Evolutionary conservation across 2,113 vertebrate genomes (phyloP).

Genomic region (Orthonyx spaldingii): DNA sequence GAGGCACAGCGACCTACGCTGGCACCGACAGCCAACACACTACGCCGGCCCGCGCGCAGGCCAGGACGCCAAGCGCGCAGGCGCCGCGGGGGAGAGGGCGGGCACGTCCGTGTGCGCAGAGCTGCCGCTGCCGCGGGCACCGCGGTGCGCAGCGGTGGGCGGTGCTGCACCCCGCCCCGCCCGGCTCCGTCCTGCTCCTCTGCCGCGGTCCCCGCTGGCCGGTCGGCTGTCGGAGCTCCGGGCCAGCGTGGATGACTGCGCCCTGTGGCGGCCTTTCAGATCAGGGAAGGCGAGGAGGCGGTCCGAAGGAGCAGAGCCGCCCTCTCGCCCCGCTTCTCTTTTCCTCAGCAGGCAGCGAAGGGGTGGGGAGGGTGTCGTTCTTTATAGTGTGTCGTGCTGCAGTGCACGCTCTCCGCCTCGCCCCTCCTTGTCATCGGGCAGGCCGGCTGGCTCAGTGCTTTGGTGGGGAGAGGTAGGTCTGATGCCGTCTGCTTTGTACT

Average conservation of each 20-base stretch:
- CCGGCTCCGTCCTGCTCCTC: accelerated
- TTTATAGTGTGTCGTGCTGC: background rate
- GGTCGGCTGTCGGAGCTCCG: background rate
- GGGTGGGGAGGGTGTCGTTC: accelerated
- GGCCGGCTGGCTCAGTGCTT: background rate
- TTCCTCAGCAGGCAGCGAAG: background rate
- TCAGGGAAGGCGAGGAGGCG: accelerated
- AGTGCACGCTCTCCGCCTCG: background rate
- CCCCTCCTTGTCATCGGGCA: background rate
- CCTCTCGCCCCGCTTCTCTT: background rate
- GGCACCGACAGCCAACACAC: no score
- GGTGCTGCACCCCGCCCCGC: no score
- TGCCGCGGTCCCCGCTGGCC: accelerated
- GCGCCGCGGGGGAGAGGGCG: background rate
- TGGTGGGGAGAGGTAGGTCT: background rate
- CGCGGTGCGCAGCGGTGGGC: no score
- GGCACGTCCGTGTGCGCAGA: background rate
- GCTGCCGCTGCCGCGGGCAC: no score
- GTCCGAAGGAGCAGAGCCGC: accelerated
- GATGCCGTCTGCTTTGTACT: background rate
- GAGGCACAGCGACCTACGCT: background rate
- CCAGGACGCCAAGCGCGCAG: accelerated
- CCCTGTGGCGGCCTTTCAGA: no score
- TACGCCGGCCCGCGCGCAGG: accelerated
- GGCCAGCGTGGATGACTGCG: accelerated